A percentile compares a stretch with the other conserved stretches of the same genome.
These are phyloP conservation scores for Numida meleagris DNA, from an alignment of 2,113 vertebrate genomes.

Conservation along the genomic window DNA sequence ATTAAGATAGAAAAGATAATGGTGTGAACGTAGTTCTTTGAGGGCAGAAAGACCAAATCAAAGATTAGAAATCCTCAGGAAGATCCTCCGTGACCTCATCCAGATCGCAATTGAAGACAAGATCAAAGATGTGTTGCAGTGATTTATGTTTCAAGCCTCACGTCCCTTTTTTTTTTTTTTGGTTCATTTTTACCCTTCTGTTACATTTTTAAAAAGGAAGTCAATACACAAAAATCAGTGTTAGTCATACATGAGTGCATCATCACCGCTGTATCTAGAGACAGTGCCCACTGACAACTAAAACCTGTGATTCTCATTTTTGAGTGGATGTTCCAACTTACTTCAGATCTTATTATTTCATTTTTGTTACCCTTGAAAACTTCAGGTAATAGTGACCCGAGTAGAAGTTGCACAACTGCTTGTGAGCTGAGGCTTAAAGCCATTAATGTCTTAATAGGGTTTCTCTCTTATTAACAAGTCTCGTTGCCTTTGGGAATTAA, in stretches of 20 bases:
- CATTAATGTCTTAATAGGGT: constrained; percentile 33
- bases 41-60: constrained; percentile 55
- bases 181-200: background rate
- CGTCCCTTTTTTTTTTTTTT: background rate
- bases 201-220: background rate
- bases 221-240: background rate
- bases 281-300: background rate
- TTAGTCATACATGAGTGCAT: background rate
- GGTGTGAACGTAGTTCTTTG: constrained; percentile 57
- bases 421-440: constrained; percentile 28
- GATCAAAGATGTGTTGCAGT: background rate
- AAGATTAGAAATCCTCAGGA: constrained; percentile 50
- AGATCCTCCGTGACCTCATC: background rate
- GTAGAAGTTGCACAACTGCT: constrained; percentile 37
- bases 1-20: constrained; percentile 66
- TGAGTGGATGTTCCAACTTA: background rate
- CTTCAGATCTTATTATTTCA: background rate
- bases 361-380: background rate
- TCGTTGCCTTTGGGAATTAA: constrained; percentile 14
- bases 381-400: background rate
- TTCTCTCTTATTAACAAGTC: constrained; percentile 39
- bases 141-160: background rate
- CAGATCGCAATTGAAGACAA: constrained; percentile 27
- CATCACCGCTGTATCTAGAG: background rate
- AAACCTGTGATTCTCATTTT: background rate